Evolutionary conservation across 2,888 invertebrate genomes (phyloP), one percentile per base, ranked within the genome.

Genomic region (Odontocolon sp.): DNA sequence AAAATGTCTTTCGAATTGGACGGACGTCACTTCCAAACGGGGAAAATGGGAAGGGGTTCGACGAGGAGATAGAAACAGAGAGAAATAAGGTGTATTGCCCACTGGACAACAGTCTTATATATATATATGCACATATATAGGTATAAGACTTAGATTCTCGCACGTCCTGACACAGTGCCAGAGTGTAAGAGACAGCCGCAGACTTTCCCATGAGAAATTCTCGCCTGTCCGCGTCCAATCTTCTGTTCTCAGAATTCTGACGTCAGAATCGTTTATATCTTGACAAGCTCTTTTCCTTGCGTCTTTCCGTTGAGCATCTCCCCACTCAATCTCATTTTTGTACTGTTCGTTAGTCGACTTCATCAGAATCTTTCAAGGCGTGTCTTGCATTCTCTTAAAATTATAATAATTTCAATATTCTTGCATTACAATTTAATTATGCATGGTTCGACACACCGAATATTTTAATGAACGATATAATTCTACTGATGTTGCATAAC

Each of bases 151-250:
- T 14, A 9, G 16, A 57, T 14, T 42, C 11, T 23, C 40, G 50
- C 47, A 50, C 31, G 28, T 33, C 21, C 26, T 26, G 18, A 33
- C 28, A 2, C 31, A 21, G 23, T 42, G 50, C 31, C 16, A 42
- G 31, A 42, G 18, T 42, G 59, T 31, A 52, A 42, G 42, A 66
- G 50, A 66, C 52, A 76, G 64, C 57, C 33, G 50, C 64, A 47
- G 64, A 75, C 64, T 59, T 59, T 75, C 75, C 54, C 57, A 52
- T 59, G 75, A 70, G 70, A 76, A 70, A 76, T 75, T 64, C 75
- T 66, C 64, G 57, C 66, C 54, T 66, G 75, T 66, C 75, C 45
- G 64, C 38, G 45, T 66, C 11, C 64, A n/a, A 61, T 67, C 52
- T 67, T 50, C 23, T 50, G 6, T 52, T 42, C 45, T 36, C 23